A percentile compares a stretch with the other conserved stretches of the same genome.
Evolutionary conservation across 2,888 invertebrate genomes (phyloP).

Genomic region (Tipula lateralis): DNA sequence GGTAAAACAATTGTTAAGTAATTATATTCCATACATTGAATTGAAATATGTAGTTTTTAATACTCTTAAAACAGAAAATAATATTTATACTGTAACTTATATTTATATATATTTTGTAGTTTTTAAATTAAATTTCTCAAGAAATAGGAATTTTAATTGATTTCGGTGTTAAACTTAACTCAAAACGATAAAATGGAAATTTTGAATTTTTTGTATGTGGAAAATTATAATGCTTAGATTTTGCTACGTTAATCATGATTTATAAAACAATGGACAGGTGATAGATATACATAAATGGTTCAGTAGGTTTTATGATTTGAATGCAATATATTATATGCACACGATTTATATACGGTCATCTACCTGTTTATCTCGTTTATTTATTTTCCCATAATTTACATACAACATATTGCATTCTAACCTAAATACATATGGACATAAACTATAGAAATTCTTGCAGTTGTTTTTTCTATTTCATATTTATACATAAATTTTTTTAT

Average conservation of each 20-base stretch:
- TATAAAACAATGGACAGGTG: slow-evolving; percentile 11
- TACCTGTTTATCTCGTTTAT: not conserved
- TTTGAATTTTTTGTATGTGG: not conserved
- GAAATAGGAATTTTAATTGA: not conserved
- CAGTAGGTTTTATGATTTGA: not conserved
- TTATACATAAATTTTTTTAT: not conserved
- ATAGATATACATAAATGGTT: not conserved
- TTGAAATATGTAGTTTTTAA: slow-evolving; percentile 6
- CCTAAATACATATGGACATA: not conserved
- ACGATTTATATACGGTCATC: not conserved
- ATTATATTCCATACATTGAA: not conserved
- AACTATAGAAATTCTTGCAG: not conserved
- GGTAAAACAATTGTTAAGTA: slow-evolving; percentile 11
- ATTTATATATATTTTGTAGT: no score
- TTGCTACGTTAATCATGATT: not conserved
- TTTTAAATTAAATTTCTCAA: not conserved
- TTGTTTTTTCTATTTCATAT: no score
- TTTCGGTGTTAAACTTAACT: not conserved
- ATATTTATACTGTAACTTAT: not conserved
- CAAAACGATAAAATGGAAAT: not conserved
- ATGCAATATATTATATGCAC: not conserved
- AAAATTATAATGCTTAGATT: not conserved
- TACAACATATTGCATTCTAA: not conserved
- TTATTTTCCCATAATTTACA: not conserved
- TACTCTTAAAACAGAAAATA: not conserved